A percentile compares a stretch with the other conserved stretches of the same genome.
phyloP scores from a whole-genome alignment of 1,140 invertebrate genomes.

The Hyposmocoma kahamanoa region DNA sequence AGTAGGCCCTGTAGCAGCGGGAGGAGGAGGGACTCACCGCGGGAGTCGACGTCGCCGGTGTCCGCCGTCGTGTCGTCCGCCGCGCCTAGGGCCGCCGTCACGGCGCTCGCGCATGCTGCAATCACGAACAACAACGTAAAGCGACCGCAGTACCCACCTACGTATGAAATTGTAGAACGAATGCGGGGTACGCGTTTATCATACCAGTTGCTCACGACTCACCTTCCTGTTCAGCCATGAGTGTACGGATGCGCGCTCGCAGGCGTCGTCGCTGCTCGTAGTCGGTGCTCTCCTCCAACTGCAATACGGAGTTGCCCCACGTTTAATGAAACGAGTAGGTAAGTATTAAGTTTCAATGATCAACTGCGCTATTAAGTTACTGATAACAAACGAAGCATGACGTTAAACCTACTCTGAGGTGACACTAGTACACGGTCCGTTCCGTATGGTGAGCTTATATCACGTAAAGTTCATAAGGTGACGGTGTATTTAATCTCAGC shows the following conservation, averaged over 20 bases:
- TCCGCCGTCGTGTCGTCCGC: constrained; percentile 46
- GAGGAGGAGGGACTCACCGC: constrained; percentile 74
- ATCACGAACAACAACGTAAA: constrained; percentile 1
- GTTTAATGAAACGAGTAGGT: too few relatives aligned
- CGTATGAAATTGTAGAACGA: too few relatives aligned
- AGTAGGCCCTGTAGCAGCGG: constrained; percentile 76
- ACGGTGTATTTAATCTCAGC: too few relatives aligned
- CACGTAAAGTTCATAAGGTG: too few relatives aligned
- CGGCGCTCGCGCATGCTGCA: constrained; percentile 76
- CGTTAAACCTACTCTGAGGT: too few relatives aligned
- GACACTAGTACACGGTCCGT: too few relatives aligned
- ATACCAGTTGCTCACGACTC: too few relatives aligned
- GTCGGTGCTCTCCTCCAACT: constrained; percentile 89
- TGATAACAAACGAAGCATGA: too few relatives aligned
- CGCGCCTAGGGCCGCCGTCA: constrained; percentile 71
- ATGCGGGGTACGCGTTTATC: too few relatives aligned
- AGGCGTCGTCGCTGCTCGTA: constrained; percentile 90
- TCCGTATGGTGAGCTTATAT: too few relatives aligned
- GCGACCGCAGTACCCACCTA: background rate
- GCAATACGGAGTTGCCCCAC: constrained; percentile 49
- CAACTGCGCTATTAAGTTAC: too few relatives aligned
- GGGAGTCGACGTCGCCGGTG: constrained; percentile 32
- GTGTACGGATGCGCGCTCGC: constrained; percentile 82
- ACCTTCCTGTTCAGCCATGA: constrained; percentile 88
- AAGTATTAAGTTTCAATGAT: too few relatives aligned